Evolutionary conservation across 2,797 vertebrate genomes (phyloP).

Genomic region (Harpagifer antarcticus): DNA sequence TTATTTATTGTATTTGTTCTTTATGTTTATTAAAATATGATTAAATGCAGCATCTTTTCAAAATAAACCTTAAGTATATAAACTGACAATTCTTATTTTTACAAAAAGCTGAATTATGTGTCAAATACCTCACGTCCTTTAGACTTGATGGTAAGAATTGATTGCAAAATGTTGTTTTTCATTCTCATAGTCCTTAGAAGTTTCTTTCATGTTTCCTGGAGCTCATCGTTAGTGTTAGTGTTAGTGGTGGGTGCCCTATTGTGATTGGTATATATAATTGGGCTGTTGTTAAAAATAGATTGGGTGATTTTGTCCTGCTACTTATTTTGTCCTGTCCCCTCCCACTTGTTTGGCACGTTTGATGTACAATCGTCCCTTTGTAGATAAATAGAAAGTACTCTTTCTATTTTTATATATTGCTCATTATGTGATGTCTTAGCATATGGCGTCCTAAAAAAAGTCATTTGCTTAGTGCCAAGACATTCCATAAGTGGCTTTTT

Average conservation of each 20-base stretch:
- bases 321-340: slow-evolving; percentile 4
- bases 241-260: neutral
- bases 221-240: slow-evolving; percentile 1
- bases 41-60: neutral
- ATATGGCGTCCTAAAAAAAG: slow-evolving; percentile 1
- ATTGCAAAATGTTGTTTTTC: neutral
- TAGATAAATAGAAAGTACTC: neutral
- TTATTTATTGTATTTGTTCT: neutral
- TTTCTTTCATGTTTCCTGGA: neutral
- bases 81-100: slow-evolving; percentile 6
- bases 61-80: neutral
- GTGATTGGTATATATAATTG: neutral
- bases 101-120: neutral
- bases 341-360: slow-evolving; percentile 17
- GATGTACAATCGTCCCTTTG: slow-evolving; percentile 7
- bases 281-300: neutral
- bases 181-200: neutral
- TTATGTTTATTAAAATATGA: neutral
- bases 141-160: neutral
- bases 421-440: neutral
- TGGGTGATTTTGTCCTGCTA: neutral
- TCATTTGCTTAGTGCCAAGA: neutral
- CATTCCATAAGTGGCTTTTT: neutral
- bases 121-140: neutral
- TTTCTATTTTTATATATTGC: neutral